Conservation (phyloP, 2,797 vertebrate genomes). For the Taeniopygia guttata region DNA sequence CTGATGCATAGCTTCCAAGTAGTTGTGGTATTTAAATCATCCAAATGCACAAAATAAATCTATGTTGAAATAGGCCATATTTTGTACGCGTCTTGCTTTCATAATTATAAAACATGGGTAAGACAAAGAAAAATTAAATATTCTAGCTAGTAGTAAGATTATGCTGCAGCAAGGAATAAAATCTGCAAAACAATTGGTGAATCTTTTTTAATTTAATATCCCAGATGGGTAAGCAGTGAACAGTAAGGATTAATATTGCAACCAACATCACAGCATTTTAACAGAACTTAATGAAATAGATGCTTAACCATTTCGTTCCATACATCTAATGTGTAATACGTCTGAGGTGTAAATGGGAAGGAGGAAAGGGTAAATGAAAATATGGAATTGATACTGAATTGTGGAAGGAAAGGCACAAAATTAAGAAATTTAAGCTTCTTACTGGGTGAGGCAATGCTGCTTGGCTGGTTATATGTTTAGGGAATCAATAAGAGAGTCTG, state of each 20-base stretch:
- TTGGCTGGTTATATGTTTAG: background rate
- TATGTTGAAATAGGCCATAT: constrained; percentile 18
- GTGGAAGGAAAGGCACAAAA: background rate
- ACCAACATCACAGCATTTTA: background rate
- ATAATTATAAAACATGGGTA: background rate
- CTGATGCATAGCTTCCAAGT: background rate
- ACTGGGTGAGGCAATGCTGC: background rate
- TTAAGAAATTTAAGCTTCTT: background rate
- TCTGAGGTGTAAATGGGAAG: background rate
- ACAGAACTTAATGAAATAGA: background rate
- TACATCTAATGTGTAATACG: background rate
- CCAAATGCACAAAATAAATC: constrained; percentile 31
- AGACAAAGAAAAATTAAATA: background rate
- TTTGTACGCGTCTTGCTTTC: background rate
- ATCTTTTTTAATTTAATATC: background rate
- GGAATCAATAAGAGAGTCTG: background rate
- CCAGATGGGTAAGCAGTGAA: background rate
- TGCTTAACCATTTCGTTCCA: background rate
- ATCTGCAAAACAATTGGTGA: background rate
- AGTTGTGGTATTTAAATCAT: constrained; percentile 28
- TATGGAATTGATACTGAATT: background rate
- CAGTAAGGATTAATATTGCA: background rate
- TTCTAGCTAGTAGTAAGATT: background rate
- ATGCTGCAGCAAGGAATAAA: background rate
- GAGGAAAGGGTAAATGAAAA: background rate